phyloP scores from a whole-genome alignment of 1,140 invertebrate genomes.

The Drosophila repletoides region DNA sequence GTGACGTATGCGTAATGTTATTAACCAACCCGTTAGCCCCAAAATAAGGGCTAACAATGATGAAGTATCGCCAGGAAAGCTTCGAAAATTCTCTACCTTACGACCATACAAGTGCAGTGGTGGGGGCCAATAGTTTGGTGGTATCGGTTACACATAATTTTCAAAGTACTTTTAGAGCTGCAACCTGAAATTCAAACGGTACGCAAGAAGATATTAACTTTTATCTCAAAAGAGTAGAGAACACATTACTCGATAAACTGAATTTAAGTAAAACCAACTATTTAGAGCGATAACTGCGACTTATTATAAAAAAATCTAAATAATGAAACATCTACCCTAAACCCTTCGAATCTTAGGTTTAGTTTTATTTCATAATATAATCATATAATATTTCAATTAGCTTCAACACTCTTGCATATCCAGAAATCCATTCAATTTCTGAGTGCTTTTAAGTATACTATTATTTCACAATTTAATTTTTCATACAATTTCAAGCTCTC shows the following conservation, averaged over 20 bases:
- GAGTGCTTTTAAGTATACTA: constrained; percentile 9
- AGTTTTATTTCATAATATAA: no score
- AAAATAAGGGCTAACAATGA: neutral
- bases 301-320: no score
- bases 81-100: neutral
- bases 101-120: neutral
- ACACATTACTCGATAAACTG: neutral
- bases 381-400: no score
- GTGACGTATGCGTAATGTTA: constrained; percentile 54
- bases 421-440: neutral
- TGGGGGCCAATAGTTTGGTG: neutral
- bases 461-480: constrained; percentile 42
- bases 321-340: no score
- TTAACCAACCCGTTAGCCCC: constrained; percentile 38
- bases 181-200: no score
- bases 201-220: no score
- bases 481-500: constrained; percentile 11
- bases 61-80: constrained; percentile 8
- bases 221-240: neutral
- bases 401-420: no score
- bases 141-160: neutral
- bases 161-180: no score
- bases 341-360: no score
- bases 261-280: neutral
- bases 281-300: no score